Evolutionary conservation across 2,888 invertebrate genomes (phyloP).

Genomic region (Carterocephalus palaemon): DNA sequence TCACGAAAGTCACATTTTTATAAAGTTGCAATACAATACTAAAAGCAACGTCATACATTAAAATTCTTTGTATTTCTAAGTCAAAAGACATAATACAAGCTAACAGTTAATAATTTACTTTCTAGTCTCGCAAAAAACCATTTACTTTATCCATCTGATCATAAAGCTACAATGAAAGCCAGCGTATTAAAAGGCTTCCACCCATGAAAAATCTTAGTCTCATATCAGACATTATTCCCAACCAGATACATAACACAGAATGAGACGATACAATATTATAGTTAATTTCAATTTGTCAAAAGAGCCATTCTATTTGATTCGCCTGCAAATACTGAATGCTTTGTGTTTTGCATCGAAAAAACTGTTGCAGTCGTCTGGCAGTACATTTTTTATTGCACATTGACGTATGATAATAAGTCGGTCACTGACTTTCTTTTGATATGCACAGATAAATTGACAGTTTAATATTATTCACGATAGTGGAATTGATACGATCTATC

Average conservation of each 20-base stretch:
- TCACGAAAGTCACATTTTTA: not conserved
- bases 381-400: constrained; percentile 3
- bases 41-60: too few relatives aligned
- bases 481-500: too few relatives aligned
- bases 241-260: not conserved
- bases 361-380: constrained; percentile 2
- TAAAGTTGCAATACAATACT: too few relatives aligned
- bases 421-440: constrained; percentile 2
- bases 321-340: constrained; percentile 17
- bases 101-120: too few relatives aligned
- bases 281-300: constrained; percentile 12
- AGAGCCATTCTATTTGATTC: constrained; percentile 3
- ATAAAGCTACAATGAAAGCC: too few relatives aligned
- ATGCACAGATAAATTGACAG: constrained; percentile 1
- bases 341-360: constrained; percentile 8
- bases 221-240: too few relatives aligned
- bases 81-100: too few relatives aligned
- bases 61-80: too few relatives aligned
- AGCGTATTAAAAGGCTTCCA: not conserved
- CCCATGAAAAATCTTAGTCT: too few relatives aligned
- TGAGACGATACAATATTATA: constrained; percentile 4
- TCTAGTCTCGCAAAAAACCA: too few relatives aligned
- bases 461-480: not conserved
- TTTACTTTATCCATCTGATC: too few relatives aligned
- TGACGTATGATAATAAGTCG: constrained; percentile 4